phyloP scores from a whole-genome alignment of 2,888 invertebrate genomes.

The Graphium colonna region DNA sequence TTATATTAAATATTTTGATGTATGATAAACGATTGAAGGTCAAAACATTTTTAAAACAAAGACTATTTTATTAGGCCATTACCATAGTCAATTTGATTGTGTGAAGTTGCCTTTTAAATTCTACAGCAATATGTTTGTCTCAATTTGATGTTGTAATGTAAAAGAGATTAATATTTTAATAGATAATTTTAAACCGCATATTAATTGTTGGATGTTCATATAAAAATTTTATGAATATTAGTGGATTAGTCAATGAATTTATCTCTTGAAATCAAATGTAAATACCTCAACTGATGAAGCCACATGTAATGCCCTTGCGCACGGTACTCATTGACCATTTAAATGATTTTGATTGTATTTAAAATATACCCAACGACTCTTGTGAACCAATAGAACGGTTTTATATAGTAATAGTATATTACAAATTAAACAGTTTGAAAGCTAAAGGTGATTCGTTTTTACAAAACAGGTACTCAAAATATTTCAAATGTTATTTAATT shows the following conservation, averaged over 20 bases:
- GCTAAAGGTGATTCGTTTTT: slow-evolving; percentile 20
- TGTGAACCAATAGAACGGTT: slow-evolving; percentile 4
- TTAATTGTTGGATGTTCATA: slow-evolving; percentile 50
- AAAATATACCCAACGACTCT: slow-evolving; percentile 1
- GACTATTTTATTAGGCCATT: background rate
- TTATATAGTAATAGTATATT: slow-evolving; percentile 2
- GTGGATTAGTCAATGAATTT: slow-evolving; percentile 33
- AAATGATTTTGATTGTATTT: background rate
- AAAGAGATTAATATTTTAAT: slow-evolving; percentile 55
- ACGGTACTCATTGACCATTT: slow-evolving; percentile 7
- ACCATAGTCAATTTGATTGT: background rate
- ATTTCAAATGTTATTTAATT: background rate
- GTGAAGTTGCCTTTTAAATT: background rate
- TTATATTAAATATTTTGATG: slow-evolving; percentile 1
- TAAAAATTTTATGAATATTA: slow-evolving; percentile 47
- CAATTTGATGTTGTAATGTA: slow-evolving; percentile 33
- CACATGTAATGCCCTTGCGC: slow-evolving; percentile 6
- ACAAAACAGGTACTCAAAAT: background rate
- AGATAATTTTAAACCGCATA: slow-evolving; percentile 50
- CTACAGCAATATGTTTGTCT: slow-evolving; percentile 28
- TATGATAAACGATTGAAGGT: background rate
- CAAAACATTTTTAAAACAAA: background rate
- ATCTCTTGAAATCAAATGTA: slow-evolving; percentile 13
- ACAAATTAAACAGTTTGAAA: background rate
- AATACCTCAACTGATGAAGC: slow-evolving; percentile 9